phyloP scores from a whole-genome alignment of 2,888 invertebrate genomes.

The Itoplectis maculator region DNA sequence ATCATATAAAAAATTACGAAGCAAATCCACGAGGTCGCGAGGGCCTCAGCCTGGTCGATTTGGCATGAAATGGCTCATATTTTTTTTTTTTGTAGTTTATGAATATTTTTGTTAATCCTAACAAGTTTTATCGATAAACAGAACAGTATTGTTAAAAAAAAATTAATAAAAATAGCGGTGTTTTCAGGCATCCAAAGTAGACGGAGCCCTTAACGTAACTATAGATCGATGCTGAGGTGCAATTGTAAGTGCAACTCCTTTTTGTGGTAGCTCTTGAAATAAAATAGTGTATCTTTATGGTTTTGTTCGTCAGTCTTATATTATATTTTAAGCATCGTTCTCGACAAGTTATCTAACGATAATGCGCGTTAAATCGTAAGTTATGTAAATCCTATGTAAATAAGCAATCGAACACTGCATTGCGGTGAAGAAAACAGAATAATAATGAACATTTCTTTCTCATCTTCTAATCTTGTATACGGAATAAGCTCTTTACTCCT shows the following conservation, averaged over 20 bases:
- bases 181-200: too few relatives aligned
- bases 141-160: too few relatives aligned
- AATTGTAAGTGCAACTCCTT: slow-evolving; percentile 22
- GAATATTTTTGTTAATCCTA: too few relatives aligned
- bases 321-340: slow-evolving; percentile 45
- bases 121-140: too few relatives aligned
- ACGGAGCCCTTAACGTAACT: slow-evolving; percentile 21
- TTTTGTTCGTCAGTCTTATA: slow-evolving; percentile 16
- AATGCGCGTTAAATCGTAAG: slow-evolving; percentile 61
- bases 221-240: slow-evolving; percentile 33
- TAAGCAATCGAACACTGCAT: slow-evolving; percentile 29
- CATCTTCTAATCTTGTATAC: slow-evolving; percentile 34
- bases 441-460: slow-evolving; percentile 23
- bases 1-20: too few relatives aligned
- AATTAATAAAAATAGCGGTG: too few relatives aligned
- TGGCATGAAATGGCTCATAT: too few relatives aligned
- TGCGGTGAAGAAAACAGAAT: slow-evolving; percentile 8
- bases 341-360: slow-evolving; percentile 71
- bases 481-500: slow-evolving; percentile 21
- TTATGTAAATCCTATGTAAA: slow-evolving; percentile 47
- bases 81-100: too few relatives aligned
- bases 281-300: not conserved
- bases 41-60: too few relatives aligned
- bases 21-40: too few relatives aligned
- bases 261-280: slow-evolving; percentile 24